Base-by-base conservation (phyloP, 2,888 invertebrate genomes). In the Argyra leucocephala region DNA sequence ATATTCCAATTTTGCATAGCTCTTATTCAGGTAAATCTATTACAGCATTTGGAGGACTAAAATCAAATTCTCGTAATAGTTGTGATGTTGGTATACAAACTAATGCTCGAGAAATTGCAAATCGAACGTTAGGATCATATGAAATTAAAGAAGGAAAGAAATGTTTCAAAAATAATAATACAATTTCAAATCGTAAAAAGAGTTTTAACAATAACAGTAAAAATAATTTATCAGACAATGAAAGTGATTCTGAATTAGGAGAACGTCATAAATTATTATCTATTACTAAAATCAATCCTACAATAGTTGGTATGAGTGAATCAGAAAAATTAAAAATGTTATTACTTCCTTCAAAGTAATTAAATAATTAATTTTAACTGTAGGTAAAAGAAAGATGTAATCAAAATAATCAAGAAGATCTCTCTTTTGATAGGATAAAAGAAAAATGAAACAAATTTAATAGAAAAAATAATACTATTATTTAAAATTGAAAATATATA, bases 1-100 rank as follows among this genome's bases (percentile, higher is more conserved):
- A 81, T 67, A 75, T 80, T 59, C 76, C 82, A 3, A 70, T 71
- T 61, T 60, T 76, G 58, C 74, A 82, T 76, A 82, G 82, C 66
- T 81, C 81, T 1, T 77, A 79, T 63, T 83, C 83, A 1, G 82
- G 79, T 2, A 73, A 78, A 36, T 83, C 83, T 1, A 78, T 77
- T 0, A 80, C 80, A 22, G 36, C 12, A 15, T n/a, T 24, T 9
- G 81, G 80, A 69, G 77, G 78, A 9, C 76, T 78, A 71, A 82
- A 82, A 15, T 78, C 81, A 10, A 82, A 81, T 65, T 83, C 83
- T 67, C 82, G 82, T 71, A 82, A 81, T 1, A 83, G 83, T 61
- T 83, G 81, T 64, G 84, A 84, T 69, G 83, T 84, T 10, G 84
- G 83, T 10, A 83, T 84, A n/a, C 84, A 84, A 72, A 82, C 84